Evolutionary conservation across 2,888 invertebrate genomes (phyloP), one percentile per base, ranked within the genome.

Genomic region (Drosophila bunnanda): DNA sequence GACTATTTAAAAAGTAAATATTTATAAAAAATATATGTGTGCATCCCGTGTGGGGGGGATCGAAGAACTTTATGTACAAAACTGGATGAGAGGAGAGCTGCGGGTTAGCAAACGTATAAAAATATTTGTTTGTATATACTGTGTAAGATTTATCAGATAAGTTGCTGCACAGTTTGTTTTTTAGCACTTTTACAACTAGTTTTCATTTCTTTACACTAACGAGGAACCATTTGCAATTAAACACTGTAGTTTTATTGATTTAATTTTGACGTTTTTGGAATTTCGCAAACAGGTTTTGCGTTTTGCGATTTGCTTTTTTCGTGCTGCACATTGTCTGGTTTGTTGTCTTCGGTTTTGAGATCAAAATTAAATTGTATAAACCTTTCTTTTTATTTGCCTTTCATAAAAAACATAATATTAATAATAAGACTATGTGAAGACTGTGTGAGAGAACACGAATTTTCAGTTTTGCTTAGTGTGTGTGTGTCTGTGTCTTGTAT

Each of bases 191-290:
- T 79, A 89, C 72, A 82, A 77, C 88, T 88, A 89, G 69, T 74
- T 76, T 86, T 67, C 46, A 67, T 44, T 77, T 62, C 78, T 79
- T 81, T 89, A 89, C 66, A 80, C 90, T 90, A 90, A 89, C 84
- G 90, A 90, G 90, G 91, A 90, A 90, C 91, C 87, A 87, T 87
- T 87, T 89, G 89, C 88, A 76, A 80, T 84, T 88, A 71, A 76
- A 80, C 66, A 80, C 66, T 86, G 72, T 74, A 75, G 82, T 82
- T 77, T 72, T 68, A 43, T 68, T 46, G 44, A 46, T 67, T 68
- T 67, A 80, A 88, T 85, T 83, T 89, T 89, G 86, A 89, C 75
- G 54, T 80, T 76, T 76, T 82, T 79, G 77, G 86, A 88, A 82
- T 79, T 80, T 77, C 72, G 83, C 85, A 90, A 82, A 80, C 79